Evolutionary conservation across 2,888 invertebrate species (phyloP), one percentile per base, ranked within the genome.

Genomic region (Nomada lathburiana): DNA sequence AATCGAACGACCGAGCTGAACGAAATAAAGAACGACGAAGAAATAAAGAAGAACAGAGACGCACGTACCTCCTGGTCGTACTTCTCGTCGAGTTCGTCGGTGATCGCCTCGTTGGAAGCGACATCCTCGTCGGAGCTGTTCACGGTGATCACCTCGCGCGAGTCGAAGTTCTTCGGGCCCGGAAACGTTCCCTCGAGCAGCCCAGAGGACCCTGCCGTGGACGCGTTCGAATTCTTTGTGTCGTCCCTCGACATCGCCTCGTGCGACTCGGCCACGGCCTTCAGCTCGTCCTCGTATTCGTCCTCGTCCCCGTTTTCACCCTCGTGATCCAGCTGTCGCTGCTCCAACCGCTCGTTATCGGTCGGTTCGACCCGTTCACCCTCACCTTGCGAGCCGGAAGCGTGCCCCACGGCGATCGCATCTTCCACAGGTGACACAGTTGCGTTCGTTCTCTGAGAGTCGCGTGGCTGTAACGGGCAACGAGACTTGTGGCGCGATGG

Each of bases 231-330:
- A 67, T 89, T 90, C 82, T 71, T 88, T 65, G 86, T 85, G 23
- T 91, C 89, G 76, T 90, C 90, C 72, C 86, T 90, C 62, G 90
- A 90, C 91, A 91, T 91, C n/a, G 91, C 90, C 77, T 90, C 91
- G 71, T 90, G 91, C 2, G 91, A 91, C 75, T 91, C 92, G 13
- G 90, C 91, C 16, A 89, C 82, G 47, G 85, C 91, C 52, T 89
- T 89, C 64, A 90, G 76, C 72, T 91, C 92, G 60, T 90, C 92
- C 81, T 89, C 91, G 77, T 91, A 91, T 62, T 91, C 91, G 69
- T 90, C 90, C 26, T 78, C 87, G 36, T 82, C 87, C 65, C 80
- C 87, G 18, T 83, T 2, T 59, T 62, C 82, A 16, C 67, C 70
- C 59, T 76, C 86, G 29, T 85, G 86, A 11, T 75, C 83, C 9